Conservation (phyloP, 2,888 invertebrate genomes). For the Pegoplata infirma region DNA sequence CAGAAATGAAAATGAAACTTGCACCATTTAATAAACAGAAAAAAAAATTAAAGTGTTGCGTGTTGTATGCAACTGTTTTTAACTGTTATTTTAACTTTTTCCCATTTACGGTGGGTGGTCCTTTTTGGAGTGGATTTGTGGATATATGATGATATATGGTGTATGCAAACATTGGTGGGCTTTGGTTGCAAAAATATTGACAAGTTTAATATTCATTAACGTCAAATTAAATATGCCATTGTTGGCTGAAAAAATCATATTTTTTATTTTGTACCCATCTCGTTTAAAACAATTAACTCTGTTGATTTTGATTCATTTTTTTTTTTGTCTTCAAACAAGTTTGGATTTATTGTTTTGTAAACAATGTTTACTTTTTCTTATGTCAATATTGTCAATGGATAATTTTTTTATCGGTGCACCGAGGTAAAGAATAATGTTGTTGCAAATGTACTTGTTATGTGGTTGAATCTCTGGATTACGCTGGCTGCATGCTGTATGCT, state of each 20-base stretch:
- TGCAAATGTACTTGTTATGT: no score
- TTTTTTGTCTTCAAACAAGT: conserved; percentile 35
- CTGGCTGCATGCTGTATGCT: no score
- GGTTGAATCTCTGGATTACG: no score
- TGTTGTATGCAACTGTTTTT: conserved; percentile 51
- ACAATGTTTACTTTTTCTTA: conserved; percentile 52
- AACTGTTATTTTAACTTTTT: conserved; percentile 64
- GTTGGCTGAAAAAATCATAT: conserved; percentile 21
- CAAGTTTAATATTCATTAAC: conserved; percentile 76
- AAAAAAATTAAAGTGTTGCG: conserved; percentile 53
- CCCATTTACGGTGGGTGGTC: conserved; percentile 47
- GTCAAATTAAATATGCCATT: conserved; percentile 72
- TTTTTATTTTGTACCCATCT: conserved; percentile 7
- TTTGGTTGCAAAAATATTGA: conserved; percentile 66
- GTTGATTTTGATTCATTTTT: conserved; percentile 30
- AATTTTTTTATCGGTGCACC: no score
- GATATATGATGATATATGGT: no score
- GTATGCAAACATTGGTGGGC: conserved; percentile 10
- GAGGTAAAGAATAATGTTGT: no score
- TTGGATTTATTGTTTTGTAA: conserved; percentile 48
- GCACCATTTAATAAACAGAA: not conserved
- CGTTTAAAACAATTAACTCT: conserved; percentile 21
- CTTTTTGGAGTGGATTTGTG: conserved; percentile 58
- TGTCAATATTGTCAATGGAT: conserved; percentile 55
- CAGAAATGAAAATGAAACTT: conserved; percentile 60